A percentile compares a stretch with the other conserved stretches of the same genome.
Evolutionary conservation across 2,888 invertebrate species (phyloP).

Genomic region (Eubasilissa splendida): DNA sequence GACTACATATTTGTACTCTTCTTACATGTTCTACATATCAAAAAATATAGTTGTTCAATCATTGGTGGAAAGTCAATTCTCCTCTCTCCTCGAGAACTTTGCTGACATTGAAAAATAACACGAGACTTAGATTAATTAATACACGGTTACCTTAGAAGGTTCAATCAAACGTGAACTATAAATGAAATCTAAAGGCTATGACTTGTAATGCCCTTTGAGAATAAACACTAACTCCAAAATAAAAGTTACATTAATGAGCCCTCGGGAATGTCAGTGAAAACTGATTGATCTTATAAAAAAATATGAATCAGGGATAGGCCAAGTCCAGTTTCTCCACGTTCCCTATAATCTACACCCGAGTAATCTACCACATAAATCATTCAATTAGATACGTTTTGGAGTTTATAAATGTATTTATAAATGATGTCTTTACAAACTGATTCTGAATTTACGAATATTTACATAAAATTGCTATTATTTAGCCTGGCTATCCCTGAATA

Average conservation of each 20-base stretch:
- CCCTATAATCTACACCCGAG: background rate
- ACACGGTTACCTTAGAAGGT: no score
- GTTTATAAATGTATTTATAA: background rate
- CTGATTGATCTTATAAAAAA: slow-evolving; percentile 30
- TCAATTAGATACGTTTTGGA: background rate
- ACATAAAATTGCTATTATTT: slow-evolving; percentile 27
- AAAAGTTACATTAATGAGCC: slow-evolving; percentile 35
- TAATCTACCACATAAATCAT: background rate
- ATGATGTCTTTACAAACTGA: background rate
- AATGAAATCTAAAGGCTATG: background rate
- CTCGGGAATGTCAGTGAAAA: slow-evolving; percentile 50
- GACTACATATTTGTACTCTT: slow-evolving; percentile 53
- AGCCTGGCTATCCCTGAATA: slow-evolving; percentile 31
- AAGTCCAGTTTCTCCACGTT: background rate
- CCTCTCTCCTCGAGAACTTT: slow-evolving; percentile 9
- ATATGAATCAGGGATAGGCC: slow-evolving; percentile 34
- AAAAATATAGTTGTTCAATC: slow-evolving; percentile 28
- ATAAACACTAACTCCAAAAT: slow-evolving; percentile 20
- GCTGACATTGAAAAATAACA: slow-evolving; percentile 28
- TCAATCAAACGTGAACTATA: slow-evolving; percentile 1
- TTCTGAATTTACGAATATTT: slow-evolving; percentile 9
- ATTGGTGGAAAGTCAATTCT: slow-evolving; percentile 7
- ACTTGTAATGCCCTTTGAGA: slow-evolving; percentile 24
- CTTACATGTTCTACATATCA: slow-evolving; percentile 18
- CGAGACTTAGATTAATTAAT: slow-evolving; percentile 16